Evolutionary conservation across 1,140 invertebrate species (phyloP).

Genomic region (Drosophila aff.): DNA sequence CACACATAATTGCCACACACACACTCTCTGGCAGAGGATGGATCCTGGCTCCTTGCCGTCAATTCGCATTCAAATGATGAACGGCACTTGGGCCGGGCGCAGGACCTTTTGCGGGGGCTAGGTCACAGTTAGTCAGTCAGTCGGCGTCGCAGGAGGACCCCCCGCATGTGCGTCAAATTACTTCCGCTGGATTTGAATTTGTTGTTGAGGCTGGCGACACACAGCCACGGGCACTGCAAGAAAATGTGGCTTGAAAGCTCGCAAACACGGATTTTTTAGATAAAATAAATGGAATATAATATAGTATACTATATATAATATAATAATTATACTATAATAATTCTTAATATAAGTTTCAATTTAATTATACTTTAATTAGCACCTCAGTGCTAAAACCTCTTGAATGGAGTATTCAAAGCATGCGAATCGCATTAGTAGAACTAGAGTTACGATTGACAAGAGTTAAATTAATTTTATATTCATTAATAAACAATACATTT

Average conservation of each 20-base stretch:
- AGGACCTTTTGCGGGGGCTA: slow-evolving; percentile 14
- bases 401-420: too few species aligned
- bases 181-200: slow-evolving; percentile 81
- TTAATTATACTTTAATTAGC: too few species aligned
- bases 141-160: slow-evolving; percentile 24
- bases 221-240: slow-evolving; percentile 20
- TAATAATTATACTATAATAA: too few species aligned
- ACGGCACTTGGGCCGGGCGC: slow-evolving; percentile 3
- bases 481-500: too few species aligned
- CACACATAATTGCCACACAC: slow-evolving; percentile 67
- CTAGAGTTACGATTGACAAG: too few species aligned
- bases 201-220: slow-evolving; percentile 69
- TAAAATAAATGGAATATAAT: too few species aligned
- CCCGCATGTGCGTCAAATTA: slow-evolving; percentile 75
- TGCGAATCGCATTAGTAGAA: too few species aligned
- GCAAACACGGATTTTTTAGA: background rate
- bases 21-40: slow-evolving; percentile 18
- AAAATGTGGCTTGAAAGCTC: slow-evolving; percentile 1
- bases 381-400: too few species aligned
- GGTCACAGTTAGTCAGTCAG: slow-evolving; percentile 48
- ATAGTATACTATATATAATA: too few species aligned
- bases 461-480: too few species aligned
- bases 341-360: too few species aligned
- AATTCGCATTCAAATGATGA: slow-evolving; percentile 70
- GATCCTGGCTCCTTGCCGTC: slow-evolving; percentile 32